Evolutionary conservation across 64 coral and sea anemone species (phyloP).

Genomic region (Exaiptasia diaphana): DNA sequence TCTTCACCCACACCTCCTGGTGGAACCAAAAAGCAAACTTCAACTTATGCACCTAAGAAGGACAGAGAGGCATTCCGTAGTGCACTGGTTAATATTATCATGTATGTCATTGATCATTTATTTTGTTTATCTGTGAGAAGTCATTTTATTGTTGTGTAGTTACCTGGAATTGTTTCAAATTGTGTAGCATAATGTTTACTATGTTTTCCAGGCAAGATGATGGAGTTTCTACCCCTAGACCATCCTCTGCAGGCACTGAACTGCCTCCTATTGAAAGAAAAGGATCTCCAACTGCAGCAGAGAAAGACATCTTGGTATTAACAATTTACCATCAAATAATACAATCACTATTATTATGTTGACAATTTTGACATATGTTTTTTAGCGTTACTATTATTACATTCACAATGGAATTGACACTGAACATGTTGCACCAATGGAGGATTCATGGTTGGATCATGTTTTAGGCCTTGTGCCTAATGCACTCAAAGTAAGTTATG

Average conservation of each 20-base stretch:
- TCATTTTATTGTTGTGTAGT: too few relatives aligned
- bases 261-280: conserved; percentile 79
- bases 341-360: background rate
- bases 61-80: conserved; percentile 96
- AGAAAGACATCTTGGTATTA: conserved; percentile 96
- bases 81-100: conserved; percentile 94
- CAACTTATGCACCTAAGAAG: conserved; percentile 79
- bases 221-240: conserved; percentile 35
- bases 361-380: background rate
- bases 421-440: conserved; percentile 99
- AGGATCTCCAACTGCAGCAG: conserved; percentile 88
- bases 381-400: conserved; percentile 91
- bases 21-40: conserved; percentile 43
- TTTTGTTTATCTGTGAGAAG: too few relatives aligned
- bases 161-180: too few relatives aligned
- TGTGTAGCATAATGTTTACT: too few relatives aligned
- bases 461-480: conserved; percentile 88
- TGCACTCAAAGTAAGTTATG: conserved; percentile 70
- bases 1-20: conserved; percentile 40
- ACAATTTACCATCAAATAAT: background rate
- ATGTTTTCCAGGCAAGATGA: conserved; percentile 86
- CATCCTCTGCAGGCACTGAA: conserved; percentile 83
- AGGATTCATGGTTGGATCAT: conserved; percentile 95
- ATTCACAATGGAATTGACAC: conserved; percentile 99
- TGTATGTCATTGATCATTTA: conserved; percentile 41